These are phyloP conservation scores for Sinodicranocentrus sp. DNA, from an alignment of 2,888 invertebrate species.

Conservation along the genomic window DNA sequence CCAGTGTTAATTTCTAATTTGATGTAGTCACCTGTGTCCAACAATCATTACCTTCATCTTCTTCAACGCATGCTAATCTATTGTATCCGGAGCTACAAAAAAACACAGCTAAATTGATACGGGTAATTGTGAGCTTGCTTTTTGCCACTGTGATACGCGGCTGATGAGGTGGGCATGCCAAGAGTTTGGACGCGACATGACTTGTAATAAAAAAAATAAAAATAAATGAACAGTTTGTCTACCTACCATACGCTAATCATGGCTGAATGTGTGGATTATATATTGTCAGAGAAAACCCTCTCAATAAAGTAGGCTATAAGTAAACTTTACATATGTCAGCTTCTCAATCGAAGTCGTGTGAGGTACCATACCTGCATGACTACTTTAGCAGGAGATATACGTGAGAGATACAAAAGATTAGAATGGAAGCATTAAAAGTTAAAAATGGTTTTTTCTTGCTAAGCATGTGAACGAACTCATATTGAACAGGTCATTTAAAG, in stretches of 20 bases:
- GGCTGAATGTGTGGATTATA: background rate
- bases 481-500: constrained; percentile 16
- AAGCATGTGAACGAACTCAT: constrained; percentile 24
- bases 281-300: background rate
- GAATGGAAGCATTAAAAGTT: background rate
- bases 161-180: too few species aligned
- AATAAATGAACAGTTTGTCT: too few species aligned
- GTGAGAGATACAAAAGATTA: background rate
- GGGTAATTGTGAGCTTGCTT: background rate
- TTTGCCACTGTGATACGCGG: constrained; percentile 4
- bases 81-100: background rate
- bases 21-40: background rate
- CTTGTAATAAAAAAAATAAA: too few species aligned
- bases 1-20: background rate
- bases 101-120: constrained; percentile 14
- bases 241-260: too few species aligned
- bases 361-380: background rate
- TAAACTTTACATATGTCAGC: too few species aligned
- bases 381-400: background rate
- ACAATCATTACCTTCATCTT: background rate
- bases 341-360: background rate
- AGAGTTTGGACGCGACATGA: too few species aligned
- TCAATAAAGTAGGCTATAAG: background rate
- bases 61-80: background rate
- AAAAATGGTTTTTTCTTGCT: background rate